These are phyloP conservation scores for Zaprionus vittiger DNA, from an alignment of 1,140 invertebrate genomes.

Conservation along the genomic window DNA sequence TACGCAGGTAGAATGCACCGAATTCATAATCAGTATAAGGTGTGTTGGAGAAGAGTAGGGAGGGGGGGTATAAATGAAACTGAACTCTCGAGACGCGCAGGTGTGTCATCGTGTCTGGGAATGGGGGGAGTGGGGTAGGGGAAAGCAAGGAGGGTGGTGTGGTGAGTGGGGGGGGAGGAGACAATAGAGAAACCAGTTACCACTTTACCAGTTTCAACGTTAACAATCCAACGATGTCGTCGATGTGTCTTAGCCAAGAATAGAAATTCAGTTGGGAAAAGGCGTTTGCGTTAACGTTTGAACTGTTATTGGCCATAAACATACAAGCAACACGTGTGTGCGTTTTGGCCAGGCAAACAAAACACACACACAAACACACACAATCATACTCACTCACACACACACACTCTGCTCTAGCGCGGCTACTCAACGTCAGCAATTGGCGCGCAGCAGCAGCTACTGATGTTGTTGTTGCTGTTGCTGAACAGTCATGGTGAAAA, in stretches of 20 bases:
- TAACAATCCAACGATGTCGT: constrained; percentile 9
- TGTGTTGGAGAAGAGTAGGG: background rate
- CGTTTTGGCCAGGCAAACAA: constrained; percentile 1
- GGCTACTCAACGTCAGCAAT: constrained; percentile 44
- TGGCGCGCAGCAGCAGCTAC: constrained; percentile 41
- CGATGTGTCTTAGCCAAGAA: constrained; percentile 14
- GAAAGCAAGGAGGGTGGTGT: background rate
- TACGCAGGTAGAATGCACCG: constrained; percentile 5
- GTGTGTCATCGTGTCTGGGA: background rate
- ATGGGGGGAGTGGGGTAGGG: background rate
- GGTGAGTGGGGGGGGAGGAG: background rate
- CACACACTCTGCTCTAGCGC: background rate
- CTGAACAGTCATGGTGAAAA: constrained; percentile 48
- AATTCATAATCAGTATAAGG: constrained; percentile 1
- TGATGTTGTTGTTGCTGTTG: constrained; percentile 7
- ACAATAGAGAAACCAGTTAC: constrained; percentile 32
- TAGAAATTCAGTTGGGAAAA: constrained; percentile 44
- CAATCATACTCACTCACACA: background rate
- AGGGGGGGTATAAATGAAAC: background rate
- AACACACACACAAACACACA: constrained; percentile 3
- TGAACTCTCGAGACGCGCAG: constrained; percentile 2
- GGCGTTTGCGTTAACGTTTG: constrained; percentile 20
- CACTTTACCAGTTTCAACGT: constrained; percentile 2
- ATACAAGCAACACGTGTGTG: constrained; percentile 25
- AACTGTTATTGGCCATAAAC: constrained; percentile 44